phyloP scores from a whole-genome alignment of 2,113 vertebrate species.

The Chaetorhynchus papuensis region DNA sequence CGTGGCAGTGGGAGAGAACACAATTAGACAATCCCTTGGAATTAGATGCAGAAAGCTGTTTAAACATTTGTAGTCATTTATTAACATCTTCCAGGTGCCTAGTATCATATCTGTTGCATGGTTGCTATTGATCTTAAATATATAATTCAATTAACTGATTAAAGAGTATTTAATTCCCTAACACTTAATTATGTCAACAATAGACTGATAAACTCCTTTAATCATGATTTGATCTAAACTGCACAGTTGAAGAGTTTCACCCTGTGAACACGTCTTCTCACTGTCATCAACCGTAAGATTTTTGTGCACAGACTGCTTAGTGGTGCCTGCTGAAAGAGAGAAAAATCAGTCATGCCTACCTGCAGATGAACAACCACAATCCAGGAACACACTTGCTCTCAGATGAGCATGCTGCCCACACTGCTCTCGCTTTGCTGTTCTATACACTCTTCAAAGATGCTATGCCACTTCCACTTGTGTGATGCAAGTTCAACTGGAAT shows the following conservation, averaged over 20 bases:
- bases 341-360: not conserved
- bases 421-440: not conserved
- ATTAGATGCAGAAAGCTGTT: not conserved
- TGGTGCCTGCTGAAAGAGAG: not conserved
- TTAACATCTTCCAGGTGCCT: not conserved
- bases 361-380: not conserved
- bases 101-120: rapidly evolving
- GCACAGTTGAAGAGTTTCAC: not conserved
- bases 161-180: not conserved
- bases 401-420: not conserved
- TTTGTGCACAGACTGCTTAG: not conserved
- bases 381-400: not conserved
- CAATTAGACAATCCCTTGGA: not conserved
- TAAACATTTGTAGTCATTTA: not conserved
- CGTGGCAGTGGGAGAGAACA: not conserved
- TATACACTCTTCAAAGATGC: not conserved
- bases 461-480: rapidly evolving
- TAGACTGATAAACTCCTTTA: not conserved
- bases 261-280: rapidly evolving
- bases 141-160: not conserved
- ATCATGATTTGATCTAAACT: not conserved
- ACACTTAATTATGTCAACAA: not conserved
- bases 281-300: not conserved
- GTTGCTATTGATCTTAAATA: not conserved
- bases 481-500: not conserved